A percentile compares a stretch with the other conserved stretches of the same genome.
phyloP scores from a whole-genome alignment of 2,113 vertebrate species.

The Barnardius zonarius region DNA sequence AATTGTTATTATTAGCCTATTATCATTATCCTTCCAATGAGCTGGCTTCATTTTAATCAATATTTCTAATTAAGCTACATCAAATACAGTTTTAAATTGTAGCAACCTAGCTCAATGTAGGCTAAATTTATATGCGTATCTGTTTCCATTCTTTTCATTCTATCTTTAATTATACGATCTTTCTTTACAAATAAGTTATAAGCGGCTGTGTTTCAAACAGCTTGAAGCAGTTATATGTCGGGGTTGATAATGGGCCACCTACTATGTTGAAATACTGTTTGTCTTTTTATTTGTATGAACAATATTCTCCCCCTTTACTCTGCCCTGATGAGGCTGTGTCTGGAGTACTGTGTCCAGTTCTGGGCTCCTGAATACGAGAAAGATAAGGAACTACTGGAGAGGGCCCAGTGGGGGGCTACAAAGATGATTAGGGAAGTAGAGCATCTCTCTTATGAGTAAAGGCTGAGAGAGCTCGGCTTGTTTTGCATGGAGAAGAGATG shows the following conservation, averaged over 20 bases:
- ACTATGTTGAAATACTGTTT: background rate
- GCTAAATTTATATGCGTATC: background rate
- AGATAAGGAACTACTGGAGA: background rate
- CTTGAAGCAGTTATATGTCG: background rate
- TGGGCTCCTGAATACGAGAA: background rate
- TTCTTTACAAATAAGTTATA: background rate
- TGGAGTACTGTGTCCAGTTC: background rate
- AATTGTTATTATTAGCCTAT: conserved; percentile 65
- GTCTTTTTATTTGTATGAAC: background rate
- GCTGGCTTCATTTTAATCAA: conserved; percentile 56
- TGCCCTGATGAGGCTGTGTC: background rate
- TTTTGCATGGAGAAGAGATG: background rate
- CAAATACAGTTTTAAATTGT: conserved; percentile 29
- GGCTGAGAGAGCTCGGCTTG: background rate
- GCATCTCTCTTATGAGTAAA: background rate
- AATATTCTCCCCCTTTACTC: background rate
- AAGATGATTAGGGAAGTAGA: background rate
- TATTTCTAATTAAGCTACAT: conserved; percentile 66
- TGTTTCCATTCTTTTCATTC: background rate
- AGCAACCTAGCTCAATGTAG: background rate
- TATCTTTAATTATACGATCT: background rate
- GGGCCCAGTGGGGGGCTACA: background rate
- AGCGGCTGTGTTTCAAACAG: background rate
- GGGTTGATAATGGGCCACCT: background rate
- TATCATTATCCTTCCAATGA: conserved; percentile 49